These are phyloP conservation scores for Camponotus fellah DNA, from an alignment of 2,888 invertebrate genomes.

Conservation along the genomic window DNA sequence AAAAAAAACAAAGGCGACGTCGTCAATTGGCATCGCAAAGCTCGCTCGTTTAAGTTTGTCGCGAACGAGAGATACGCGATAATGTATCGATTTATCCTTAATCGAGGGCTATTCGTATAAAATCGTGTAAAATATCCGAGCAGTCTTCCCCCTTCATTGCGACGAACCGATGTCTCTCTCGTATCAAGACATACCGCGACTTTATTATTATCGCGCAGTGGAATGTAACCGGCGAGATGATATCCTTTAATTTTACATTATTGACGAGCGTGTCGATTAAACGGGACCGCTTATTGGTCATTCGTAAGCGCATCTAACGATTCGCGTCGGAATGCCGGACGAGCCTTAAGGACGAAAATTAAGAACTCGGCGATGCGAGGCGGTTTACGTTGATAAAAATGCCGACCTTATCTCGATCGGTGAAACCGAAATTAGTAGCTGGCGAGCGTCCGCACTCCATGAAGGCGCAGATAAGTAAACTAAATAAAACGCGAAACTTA, in stretches of 20 bases:
- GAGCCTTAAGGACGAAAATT: slow-evolving; percentile 61
- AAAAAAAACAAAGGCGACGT: not conserved
- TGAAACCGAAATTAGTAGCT: slow-evolving; percentile 85
- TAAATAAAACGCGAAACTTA: slow-evolving; percentile 70
- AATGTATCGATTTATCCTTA: slow-evolving; percentile 37
- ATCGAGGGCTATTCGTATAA: slow-evolving; percentile 3
- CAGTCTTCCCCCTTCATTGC: not conserved
- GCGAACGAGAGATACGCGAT: slow-evolving; percentile 7
- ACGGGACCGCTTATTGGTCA: slow-evolving; percentile 58
- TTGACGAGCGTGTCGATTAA: slow-evolving; percentile 50
- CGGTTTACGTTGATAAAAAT: slow-evolving; percentile 73
- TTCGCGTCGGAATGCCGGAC: slow-evolving; percentile 56
- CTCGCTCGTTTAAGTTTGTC: slow-evolving; percentile 21
- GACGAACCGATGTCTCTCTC: slow-evolving; percentile 18
- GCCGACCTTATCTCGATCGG: slow-evolving; percentile 84
- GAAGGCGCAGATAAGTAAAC: slow-evolving; percentile 72
- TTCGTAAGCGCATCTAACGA: slow-evolving; percentile 63
- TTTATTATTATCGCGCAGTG: slow-evolving; percentile 56
- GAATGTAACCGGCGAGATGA: slow-evolving; percentile 44
- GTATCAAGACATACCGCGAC: slow-evolving; percentile 17
- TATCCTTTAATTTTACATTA: slow-evolving; percentile 63
- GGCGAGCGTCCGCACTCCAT: slow-evolving; percentile 73
- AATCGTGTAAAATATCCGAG: not conserved
- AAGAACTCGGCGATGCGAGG: slow-evolving; percentile 65
- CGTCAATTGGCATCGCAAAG: slow-evolving; percentile 2